Evolutionary conservation across 2,797 vertebrate species (phyloP), one percentile per base, ranked within the genome.

Genomic region (Anolis apletophallus): DNA sequence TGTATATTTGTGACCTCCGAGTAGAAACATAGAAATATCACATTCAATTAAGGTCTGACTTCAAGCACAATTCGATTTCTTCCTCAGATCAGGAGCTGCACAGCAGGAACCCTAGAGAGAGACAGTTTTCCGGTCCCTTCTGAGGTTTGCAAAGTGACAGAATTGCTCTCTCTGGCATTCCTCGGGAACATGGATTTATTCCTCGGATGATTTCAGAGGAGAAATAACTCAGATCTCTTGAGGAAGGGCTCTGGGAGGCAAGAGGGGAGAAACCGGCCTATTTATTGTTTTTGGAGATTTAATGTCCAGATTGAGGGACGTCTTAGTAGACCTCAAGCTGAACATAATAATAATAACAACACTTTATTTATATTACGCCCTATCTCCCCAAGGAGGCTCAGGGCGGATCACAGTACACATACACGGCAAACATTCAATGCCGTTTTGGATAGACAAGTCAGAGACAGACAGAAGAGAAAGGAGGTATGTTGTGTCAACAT

Each of bases 91-190:
- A 80, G 61, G 91, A 84, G 34, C 88, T 36, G 68, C 91, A 87
- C 74, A 55, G 82, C 61, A 2, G 59, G 77, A 36, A 90, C 84
- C 88, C 86, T 64, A 34, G 84, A 79, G 87, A 80, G 85, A 46
- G 81, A 88, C n/a, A n/a, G 61, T 68, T 84, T 29, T 26, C 83
- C 46, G 34, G 87, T 87, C 86, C 85, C 88, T 91, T 90, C 52
- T 85, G 81, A 85, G 86, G 84, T 85, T 85, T 74, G 83, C 85
- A 54, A 76, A 83, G 88, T 79, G 88, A 36, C 76, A 84, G 88
- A 88, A 91, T 91, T 78, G 89, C 91, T 69, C 81, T 89, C 40
- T 64, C 94, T 91, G 94, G 92, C 85, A 61, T 92, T 88, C 90
- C 77, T 90, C 76, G 90, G 16, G 74, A 90, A 79, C 9, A 0